Percentiles rank a stretch among this genome's conserved stretches.
These are phyloP conservation scores for Seriola aureovittata DNA, from an alignment of 2,113 vertebrate genomes.

Conservation along the genomic window DNA sequence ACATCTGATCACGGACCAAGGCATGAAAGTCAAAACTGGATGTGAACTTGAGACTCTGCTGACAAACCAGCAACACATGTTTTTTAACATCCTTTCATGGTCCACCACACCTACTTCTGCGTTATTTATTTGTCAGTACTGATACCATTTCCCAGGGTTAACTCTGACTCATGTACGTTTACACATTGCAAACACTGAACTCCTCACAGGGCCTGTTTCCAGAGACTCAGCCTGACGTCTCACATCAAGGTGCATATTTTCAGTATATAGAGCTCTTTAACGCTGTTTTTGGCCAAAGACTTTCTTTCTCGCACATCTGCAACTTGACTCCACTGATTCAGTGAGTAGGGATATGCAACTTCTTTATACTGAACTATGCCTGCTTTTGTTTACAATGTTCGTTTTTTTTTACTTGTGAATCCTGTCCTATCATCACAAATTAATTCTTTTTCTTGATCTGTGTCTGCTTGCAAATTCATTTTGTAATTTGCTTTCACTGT, in stretches of 20 bases:
- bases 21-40: slow-evolving; percentile 47
- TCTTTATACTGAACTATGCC: slow-evolving; percentile 72
- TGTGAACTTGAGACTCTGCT: slow-evolving; percentile 51
- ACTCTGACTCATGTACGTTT: slow-evolving; percentile 69
- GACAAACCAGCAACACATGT: slow-evolving; percentile 51
- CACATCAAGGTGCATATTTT: slow-evolving; percentile 50
- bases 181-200: slow-evolving; percentile 55
- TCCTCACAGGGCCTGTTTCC: slow-evolving; percentile 36
- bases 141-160: slow-evolving; percentile 44
- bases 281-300: slow-evolving; percentile 77
- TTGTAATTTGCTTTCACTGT: slow-evolving; percentile 44
- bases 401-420: slow-evolving; percentile 19
- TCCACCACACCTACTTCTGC: slow-evolving; percentile 9
- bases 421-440: slow-evolving; percentile 21
- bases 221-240: slow-evolving; percentile 41
- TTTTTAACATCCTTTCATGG: slow-evolving; percentile 5
- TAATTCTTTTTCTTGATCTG: slow-evolving; percentile 25
- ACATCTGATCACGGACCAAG: slow-evolving; percentile 34
- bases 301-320: slow-evolving; percentile 60
- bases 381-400: slow-evolving; percentile 77
- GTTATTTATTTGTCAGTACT: slow-evolving; percentile 76
- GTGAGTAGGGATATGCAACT: slow-evolving; percentile 73
- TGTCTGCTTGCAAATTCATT: slow-evolving; percentile 55
- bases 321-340: slow-evolving; percentile 51
- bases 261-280: slow-evolving; percentile 43